Base-by-base conservation (phyloP, 2,113 vertebrate genomes). In the Callospermophilus lateralis region DNA sequence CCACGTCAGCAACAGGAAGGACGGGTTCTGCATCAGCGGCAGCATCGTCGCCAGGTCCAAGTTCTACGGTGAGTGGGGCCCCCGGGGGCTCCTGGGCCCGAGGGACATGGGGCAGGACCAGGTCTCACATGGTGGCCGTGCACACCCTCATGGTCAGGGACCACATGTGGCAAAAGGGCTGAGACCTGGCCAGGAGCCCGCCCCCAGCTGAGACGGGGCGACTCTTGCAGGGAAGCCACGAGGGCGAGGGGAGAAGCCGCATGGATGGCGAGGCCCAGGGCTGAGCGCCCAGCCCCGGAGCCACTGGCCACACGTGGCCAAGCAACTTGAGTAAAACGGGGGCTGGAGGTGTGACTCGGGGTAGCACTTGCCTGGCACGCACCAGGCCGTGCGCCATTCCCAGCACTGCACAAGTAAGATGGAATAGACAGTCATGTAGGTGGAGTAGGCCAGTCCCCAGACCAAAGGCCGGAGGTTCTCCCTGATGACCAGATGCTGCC, bases 11-110 rank as follows among this genome's bases (percentile, higher is more conserved):
- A 99, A 99, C 97, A 99, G 99, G 92, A 99, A 99, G 93, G 99
- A 99, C 0, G 99, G 99, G 30, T 99, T 99, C 98, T 99, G 99
- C 93, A 99, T 99, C 67, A 99, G 98, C 13, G 99, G 99, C 84
- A 99, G 99, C 98, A 99, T 99, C 98, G 98, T 99, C 19, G 99
- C 99, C 85, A 99, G 99, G 97, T 99, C 99, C 88, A 99, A 99
- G 97, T 99, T 99, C 98, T 99, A 99, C 30, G 99, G 99, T 99
- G 99, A 96, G 97, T 5, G 16, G 19, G 10, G 30, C 8, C 3
- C 28, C 28, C 0, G 20, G 37, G 32, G 1, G 3, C 30, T 1
- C 2, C 79, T 4, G 1, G 58, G 30, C 30, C 78, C 15, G 1
- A 8, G 17, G 48, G 45, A 48, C 24, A 17, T 13, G 51, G 34